Evolutionary conservation across 2,888 invertebrate genomes (phyloP).

Genomic region (Plagodis dolabraria): DNA sequence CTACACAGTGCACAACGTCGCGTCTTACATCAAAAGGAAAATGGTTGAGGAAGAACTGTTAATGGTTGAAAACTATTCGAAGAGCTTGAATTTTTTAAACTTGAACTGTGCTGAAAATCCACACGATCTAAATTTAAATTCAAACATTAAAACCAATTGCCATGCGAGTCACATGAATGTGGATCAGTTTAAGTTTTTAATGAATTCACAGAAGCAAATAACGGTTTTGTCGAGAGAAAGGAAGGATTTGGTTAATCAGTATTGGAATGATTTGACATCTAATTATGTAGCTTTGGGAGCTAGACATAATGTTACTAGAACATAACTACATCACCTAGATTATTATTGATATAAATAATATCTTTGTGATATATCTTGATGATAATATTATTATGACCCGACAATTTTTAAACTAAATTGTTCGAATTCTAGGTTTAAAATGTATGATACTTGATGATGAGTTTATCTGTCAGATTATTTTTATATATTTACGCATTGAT

Average conservation of each 20-base stretch:
- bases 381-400: too few relatives aligned
- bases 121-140: not conserved
- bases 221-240: slow-evolving; percentile 24
- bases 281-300: slow-evolving; percentile 13
- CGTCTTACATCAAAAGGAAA: slow-evolving; percentile 54
- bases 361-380: too few relatives aligned
- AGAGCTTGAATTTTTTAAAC: slow-evolving; percentile 46
- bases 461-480: too few relatives aligned
- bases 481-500: too few relatives aligned
- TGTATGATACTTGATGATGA: too few relatives aligned
- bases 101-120: slow-evolving; percentile 20
- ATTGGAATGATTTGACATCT: slow-evolving; percentile 25
- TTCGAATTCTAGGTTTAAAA: too few relatives aligned
- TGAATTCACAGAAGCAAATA: slow-evolving; percentile 23
- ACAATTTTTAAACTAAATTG: too few relatives aligned
- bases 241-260: slow-evolving; percentile 21
- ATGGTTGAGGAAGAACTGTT: slow-evolving; percentile 54
- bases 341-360: too few relatives aligned
- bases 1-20: slow-evolving; percentile 52
- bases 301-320: slow-evolving; percentile 21
- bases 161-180: not conserved
- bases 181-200: slow-evolving; percentile 19
- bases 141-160: not conserved
- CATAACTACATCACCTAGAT: slow-evolving; percentile 2
- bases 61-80: slow-evolving; percentile 47